phyloP scores from a whole-genome alignment of 2,797 vertebrate species.

The Ispidina picta region DNA sequence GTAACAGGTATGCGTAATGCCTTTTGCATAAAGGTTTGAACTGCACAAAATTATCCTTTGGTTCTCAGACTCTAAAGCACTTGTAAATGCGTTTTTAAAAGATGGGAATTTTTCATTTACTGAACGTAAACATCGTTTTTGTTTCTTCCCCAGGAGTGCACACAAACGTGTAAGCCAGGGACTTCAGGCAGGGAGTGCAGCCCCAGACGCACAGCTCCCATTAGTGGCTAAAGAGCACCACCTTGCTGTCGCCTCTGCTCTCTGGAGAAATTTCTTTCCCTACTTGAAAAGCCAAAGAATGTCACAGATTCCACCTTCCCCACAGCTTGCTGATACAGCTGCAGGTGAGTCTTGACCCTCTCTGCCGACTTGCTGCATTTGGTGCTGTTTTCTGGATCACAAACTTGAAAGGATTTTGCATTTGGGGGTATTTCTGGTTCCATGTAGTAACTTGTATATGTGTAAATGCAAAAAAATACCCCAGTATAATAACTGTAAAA shows the following conservation, averaged over 20 bases:
- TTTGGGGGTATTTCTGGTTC: neutral
- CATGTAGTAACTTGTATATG: neutral
- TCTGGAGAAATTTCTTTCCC: constrained; percentile 95
- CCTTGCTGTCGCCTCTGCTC: constrained; percentile 89
- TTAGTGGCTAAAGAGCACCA: constrained; percentile 92
- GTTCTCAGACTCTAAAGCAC: constrained; percentile 45
- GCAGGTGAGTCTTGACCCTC: constrained; percentile 84
- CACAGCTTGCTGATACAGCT: constrained; percentile 91
- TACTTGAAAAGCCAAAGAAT: constrained; percentile 90
- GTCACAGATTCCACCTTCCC: constrained; percentile 83
- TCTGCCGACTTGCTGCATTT: neutral
- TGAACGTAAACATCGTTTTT: constrained; percentile 52
- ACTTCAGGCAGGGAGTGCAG: constrained; percentile 46
- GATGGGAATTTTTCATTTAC: constrained; percentile 32
- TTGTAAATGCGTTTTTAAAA: constrained; percentile 22
- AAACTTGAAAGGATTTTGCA: neutral
- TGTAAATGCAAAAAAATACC: neutral
- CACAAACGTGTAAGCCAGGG: constrained; percentile 83
- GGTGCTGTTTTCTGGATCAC: neutral
- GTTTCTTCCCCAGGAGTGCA: constrained; percentile 83
- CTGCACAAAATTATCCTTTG: constrained; percentile 61
- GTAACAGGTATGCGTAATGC: constrained; percentile 68
- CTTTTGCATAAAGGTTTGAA: constrained; percentile 72
- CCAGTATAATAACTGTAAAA: too few species aligned
- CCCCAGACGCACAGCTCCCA: constrained; percentile 66